These are phyloP conservation scores for Sorex maritimensis DNA, from an alignment of 2,797 vertebrate genomes.

Conservation along the genomic window DNA sequence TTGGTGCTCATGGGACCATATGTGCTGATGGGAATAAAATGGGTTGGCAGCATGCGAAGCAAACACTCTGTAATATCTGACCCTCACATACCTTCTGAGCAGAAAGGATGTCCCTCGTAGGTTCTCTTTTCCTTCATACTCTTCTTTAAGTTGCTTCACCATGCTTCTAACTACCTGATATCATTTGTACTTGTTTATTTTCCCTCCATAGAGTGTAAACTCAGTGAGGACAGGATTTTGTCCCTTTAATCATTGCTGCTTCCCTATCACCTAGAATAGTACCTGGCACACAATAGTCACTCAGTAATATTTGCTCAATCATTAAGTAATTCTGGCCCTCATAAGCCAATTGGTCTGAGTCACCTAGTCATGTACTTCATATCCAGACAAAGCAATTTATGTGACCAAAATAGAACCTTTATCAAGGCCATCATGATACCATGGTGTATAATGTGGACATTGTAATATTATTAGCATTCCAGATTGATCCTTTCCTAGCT, in stretches of 20 bases:
- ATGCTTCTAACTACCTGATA: neutral
- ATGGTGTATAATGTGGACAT: neutral
- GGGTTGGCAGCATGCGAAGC: too few relatives aligned
- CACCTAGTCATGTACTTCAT: neutral
- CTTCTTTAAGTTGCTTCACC: constrained; percentile 25
- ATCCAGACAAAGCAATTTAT: neutral
- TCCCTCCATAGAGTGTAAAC: neutral
- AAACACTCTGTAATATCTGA: too few relatives aligned
- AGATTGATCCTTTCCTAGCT: neutral
- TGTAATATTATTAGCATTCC: constrained; percentile 17
- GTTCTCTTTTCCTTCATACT: neutral
- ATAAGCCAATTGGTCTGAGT: neutral
- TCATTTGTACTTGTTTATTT: constrained; percentile 1
- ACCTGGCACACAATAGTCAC: neutral
- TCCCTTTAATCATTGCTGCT: neutral
- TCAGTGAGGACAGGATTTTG: neutral
- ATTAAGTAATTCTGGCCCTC: neutral
- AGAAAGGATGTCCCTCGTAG: neutral
- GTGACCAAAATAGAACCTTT: neutral
- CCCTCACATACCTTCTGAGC: neutral
- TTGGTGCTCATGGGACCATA: too few relatives aligned
- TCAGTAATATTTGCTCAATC: neutral
- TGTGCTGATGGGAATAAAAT: too few relatives aligned
- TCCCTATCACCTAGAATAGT: neutral
- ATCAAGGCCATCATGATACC: neutral